Evolutionary conservation across 2,113 vertebrate genomes (phyloP), one percentile per base, ranked within the genome.

Genomic region (Cephalopterus ornatus): DNA sequence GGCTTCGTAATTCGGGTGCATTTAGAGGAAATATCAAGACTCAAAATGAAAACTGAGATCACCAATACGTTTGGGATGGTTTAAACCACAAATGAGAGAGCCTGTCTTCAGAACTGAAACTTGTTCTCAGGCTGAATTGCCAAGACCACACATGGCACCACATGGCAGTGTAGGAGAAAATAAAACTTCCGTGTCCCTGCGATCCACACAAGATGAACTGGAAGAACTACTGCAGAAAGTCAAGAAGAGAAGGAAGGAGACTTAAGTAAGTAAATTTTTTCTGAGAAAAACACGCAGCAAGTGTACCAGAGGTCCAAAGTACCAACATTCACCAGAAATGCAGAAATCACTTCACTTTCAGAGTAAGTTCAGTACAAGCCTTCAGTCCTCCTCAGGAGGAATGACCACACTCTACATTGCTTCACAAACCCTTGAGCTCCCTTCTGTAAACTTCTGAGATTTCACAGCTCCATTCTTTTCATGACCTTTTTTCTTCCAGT

Each of bases 381-480:
- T 49, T 74, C 6, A n/a, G 47, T 3, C 55, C 47, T 44, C 35
- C 33, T 56, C 39, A 80, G 53, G 77, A 77, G 67, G 26, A 65
- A 58, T 12, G n/a, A 13, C 32, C 28, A n/a, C 1, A 1, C 56
- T 55, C 41, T 24, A 0, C 6, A 37, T 33, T 1, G 2, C 79
- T 66, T 37, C 76, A 39, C 53, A n/a, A 63, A 56, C 11, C 33
- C 23, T 9, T n/a, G n/a, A 28, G 56, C 47, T 95, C 52, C 61
- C 20, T 32, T 56, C 90, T 41, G 9, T 11, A 88, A 52, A 27
- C 52, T 52, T 52, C 50, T 32, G 22, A 52, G 46, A 67, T 35
- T 68, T 63, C 79, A 81, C 44, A n/a, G 72, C 44, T 84, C 61
- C 26, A 7, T 44, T 65, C 22, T 89, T 68, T 37, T 71, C 4